phyloP scores from a whole-genome alignment of 2,113 vertebrate genomes.

The Gnathonemus echidnorhynchus region DNA sequence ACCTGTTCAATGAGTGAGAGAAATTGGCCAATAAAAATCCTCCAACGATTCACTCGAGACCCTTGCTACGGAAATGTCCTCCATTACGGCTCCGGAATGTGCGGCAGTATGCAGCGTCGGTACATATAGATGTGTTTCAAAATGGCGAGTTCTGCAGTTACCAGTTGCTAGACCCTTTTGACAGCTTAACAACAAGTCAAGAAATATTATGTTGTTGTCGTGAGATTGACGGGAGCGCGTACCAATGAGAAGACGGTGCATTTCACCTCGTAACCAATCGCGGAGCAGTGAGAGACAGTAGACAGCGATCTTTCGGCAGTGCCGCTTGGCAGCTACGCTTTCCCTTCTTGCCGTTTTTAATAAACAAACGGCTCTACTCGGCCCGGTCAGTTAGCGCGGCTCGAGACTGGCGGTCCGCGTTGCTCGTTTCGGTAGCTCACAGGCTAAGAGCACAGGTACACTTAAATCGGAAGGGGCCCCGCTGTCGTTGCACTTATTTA shows the following conservation, averaged over 20 bases:
- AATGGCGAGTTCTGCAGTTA: constrained; percentile 35
- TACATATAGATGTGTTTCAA: constrained; percentile 33
- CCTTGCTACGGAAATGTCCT: background rate
- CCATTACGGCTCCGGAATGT: constrained; percentile 37
- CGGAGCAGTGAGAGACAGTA: constrained; percentile 18
- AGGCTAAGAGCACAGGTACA: background rate
- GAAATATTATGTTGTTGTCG: background rate
- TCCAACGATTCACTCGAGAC: background rate
- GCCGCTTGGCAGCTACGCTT: constrained; percentile 49
- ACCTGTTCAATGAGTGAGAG: background rate
- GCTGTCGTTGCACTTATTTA: constrained; percentile 9
- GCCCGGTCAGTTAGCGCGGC: constrained; percentile 31
- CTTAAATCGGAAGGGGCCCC: constrained; percentile 1
- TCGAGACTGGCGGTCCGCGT: constrained; percentile 21
- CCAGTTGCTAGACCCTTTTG: constrained; percentile 29
- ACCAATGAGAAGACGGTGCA: constrained; percentile 33
- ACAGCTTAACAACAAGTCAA: constrained; percentile 18
- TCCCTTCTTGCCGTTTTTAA: constrained; percentile 29
- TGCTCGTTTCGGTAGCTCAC: background rate
- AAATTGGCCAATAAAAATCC: constrained; percentile 36
- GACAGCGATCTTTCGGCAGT: constrained; percentile 38
- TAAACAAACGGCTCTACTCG: constrained; percentile 26
- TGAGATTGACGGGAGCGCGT: background rate
- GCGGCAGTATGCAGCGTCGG: background rate
- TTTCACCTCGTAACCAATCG: constrained; percentile 39